These are phyloP conservation scores for Rhinogobius similis DNA, from an alignment of 2,113 vertebrate species.

Conservation along the genomic window DNA sequence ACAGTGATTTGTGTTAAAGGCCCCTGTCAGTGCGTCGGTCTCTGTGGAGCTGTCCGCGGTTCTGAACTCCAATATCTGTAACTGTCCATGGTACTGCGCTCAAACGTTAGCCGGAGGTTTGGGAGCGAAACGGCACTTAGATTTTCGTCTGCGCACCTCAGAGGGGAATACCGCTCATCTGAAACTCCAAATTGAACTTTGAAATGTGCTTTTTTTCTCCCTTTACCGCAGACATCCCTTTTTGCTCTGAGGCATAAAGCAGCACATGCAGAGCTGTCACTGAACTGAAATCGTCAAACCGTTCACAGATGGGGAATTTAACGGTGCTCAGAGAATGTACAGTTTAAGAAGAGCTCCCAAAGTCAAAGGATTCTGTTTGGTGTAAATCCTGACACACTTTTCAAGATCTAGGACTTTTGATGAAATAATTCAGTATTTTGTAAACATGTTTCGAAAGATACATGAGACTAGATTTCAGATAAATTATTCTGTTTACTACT, in stretches of 20 bases:
- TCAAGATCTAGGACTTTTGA: not conserved
- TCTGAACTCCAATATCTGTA: slow-evolving; percentile 36
- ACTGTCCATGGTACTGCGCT: slow-evolving; percentile 55
- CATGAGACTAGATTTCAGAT: not conserved
- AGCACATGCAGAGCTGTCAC: not conserved
- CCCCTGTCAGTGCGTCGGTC: slow-evolving; percentile 11
- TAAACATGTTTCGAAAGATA: not conserved
- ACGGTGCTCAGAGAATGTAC: not conserved
- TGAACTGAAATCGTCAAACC: slow-evolving; percentile 12
- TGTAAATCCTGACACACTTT: not conserved
- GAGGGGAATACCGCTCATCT: slow-evolving; percentile 31
- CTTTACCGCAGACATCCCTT: not conserved
- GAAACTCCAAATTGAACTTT: slow-evolving; percentile 53
- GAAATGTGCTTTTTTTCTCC: slow-evolving; percentile 21
- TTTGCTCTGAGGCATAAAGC: slow-evolving; percentile 16
- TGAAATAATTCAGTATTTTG: not conserved
- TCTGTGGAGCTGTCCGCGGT: slow-evolving; percentile 48
- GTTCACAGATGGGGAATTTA: not conserved
- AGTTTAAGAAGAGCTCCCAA: slow-evolving; percentile 1
- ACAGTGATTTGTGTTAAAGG: slow-evolving; percentile 26
- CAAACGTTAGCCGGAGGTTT: slow-evolving; percentile 14
- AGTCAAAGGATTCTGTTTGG: not conserved
- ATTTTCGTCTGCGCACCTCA: slow-evolving; percentile 14
- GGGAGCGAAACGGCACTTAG: slow-evolving; percentile 12
- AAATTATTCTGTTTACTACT: not conserved